Conservation (phyloP, 2,888 invertebrate species). For the Euproctis similis region DNA sequence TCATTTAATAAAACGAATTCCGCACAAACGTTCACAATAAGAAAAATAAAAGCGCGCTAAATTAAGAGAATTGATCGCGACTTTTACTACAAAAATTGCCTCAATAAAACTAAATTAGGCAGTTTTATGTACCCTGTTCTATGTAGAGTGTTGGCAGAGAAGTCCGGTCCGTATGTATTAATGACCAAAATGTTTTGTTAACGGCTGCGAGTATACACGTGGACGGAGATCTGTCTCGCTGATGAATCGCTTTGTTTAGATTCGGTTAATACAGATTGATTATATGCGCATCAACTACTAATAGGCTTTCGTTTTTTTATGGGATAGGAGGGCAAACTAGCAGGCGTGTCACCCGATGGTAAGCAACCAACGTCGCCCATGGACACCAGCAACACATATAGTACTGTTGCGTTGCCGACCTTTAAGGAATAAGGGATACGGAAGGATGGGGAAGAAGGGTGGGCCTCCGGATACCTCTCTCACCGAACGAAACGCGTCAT, state of each 20-base stretch:
- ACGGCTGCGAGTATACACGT: constrained; percentile 29
- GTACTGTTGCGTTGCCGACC: too few species aligned
- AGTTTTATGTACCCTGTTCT: too few species aligned
- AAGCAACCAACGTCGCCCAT: too few species aligned
- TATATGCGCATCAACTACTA: constrained; percentile 11
- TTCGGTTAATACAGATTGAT: constrained; percentile 4
- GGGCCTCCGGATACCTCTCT: too few species aligned
- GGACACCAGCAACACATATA: too few species aligned
- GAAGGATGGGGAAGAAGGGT: too few species aligned
- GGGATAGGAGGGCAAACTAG: too few species aligned
- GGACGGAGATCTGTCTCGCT: constrained; percentile 14
- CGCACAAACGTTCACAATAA: constrained; percentile 1
- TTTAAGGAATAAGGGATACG: too few species aligned
- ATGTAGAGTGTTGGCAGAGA: constrained; percentile 28
- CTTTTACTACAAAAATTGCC: constrained; percentile 31
- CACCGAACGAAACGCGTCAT: too few species aligned
- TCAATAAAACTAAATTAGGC: constrained; percentile 43
- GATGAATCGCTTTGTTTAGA: constrained; percentile 14
- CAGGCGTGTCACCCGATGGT: too few species aligned
- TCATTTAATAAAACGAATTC: background rate
- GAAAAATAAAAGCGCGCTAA: constrained; percentile 10
- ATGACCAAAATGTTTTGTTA: constrained; percentile 30
- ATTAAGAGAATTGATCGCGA: constrained; percentile 11
- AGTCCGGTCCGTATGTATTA: constrained; percentile 32
- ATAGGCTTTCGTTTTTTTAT: constrained; percentile 2